Evolutionary conservation across 2,113 vertebrate species (phyloP).

Genomic region (Saimiri boliviensis): DNA sequence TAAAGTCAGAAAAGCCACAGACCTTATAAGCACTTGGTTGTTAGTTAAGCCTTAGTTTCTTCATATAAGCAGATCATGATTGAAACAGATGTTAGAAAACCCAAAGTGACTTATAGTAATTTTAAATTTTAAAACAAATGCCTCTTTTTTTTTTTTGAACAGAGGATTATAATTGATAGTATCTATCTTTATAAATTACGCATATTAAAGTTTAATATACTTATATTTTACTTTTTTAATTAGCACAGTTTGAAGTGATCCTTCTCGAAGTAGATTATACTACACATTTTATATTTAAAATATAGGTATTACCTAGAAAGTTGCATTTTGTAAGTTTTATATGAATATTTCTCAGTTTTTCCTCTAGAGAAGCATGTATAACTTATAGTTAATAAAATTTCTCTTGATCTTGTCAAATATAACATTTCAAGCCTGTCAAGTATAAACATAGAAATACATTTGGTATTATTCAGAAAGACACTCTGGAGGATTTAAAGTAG

Average conservation of each 20-base stretch:
- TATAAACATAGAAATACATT: neutral
- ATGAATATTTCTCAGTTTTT: neutral
- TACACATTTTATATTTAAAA: neutral
- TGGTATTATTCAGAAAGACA: neutral
- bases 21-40: neutral
- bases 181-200: neutral
- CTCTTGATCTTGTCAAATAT: neutral
- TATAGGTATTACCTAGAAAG: neutral
- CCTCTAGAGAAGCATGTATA: neutral
- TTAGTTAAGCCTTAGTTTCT: neutral
- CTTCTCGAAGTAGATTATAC: neutral
- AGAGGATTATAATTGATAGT: neutral
- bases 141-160: neutral
- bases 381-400: neutral
- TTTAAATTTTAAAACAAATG: neutral
- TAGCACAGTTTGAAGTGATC: neutral
- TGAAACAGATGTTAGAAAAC: neutral
- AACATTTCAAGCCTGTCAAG: neutral
- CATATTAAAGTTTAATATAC: neutral
- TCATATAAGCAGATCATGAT: neutral
- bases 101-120: neutral
- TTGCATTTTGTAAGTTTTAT: neutral
- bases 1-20: neutral
- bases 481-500: neutral
- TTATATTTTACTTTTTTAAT: neutral